Evolutionary conservation across 2,888 invertebrate species (phyloP).

Genomic region (Eurytoma californica): DNA sequence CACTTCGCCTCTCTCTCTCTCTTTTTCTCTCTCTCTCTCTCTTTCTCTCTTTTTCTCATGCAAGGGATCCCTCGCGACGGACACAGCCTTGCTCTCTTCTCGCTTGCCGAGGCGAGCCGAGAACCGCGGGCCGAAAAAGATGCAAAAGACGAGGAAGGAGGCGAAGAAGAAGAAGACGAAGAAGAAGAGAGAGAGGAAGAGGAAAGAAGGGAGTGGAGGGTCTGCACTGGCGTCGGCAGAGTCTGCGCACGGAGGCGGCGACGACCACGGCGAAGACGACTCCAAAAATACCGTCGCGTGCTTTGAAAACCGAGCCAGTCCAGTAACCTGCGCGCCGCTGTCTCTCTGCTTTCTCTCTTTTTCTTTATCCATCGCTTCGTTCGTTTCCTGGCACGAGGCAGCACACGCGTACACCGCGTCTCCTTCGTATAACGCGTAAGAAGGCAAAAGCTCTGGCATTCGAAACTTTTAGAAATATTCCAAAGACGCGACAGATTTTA

Average conservation of each 20-base stretch:
- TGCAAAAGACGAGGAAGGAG: constrained; percentile 29
- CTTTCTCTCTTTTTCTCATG: constrained; percentile 33
- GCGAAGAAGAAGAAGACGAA: not conserved
- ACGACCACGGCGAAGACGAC: constrained; percentile 55
- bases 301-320: constrained; percentile 55
- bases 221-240: constrained; percentile 1
- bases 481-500: not conserved
- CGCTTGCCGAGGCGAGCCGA: constrained; percentile 55
- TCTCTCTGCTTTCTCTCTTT: not conserved
- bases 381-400: constrained; percentile 11
- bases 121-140: constrained; percentile 49
- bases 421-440: not conserved
- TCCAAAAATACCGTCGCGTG: constrained; percentile 58
- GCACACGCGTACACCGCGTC: not conserved
- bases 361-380: not conserved
- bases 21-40: not conserved
- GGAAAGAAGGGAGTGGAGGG: constrained; percentile 8
- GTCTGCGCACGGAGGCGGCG: constrained; percentile 24
- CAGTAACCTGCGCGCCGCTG: constrained; percentile 54
- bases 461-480: not conserved
- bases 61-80: constrained; percentile 38
- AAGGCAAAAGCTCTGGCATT: not conserved
- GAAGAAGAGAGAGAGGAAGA: not conserved
- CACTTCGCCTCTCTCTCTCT: constrained; percentile 22
- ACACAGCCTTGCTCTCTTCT: constrained; percentile 57